Base-by-base conservation (phyloP, 2,113 vertebrate genomes). In the Corythoichthys intestinalis region DNA sequence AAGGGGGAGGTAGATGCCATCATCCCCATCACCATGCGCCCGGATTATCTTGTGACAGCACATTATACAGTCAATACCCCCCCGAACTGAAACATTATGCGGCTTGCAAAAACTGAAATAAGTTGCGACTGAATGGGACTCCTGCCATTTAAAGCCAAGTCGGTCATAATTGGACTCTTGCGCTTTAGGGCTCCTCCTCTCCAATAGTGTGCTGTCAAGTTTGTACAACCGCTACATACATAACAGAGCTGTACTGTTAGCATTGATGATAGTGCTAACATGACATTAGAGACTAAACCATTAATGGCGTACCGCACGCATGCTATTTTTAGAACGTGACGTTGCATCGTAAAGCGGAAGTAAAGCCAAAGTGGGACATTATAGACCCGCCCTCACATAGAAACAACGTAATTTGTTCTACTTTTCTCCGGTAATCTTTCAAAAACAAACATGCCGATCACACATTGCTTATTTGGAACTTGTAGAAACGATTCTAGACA, bases 1-100 rank as follows among this genome's bases (percentile, higher is more conserved):
- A 41, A 52, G 61, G 61, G 46, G 54, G 58, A 74, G 54, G 61
- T 52, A 68, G 65, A 68, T 56, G 71, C 58, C 69, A 67, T 54
- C 67, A 70, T 5, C 44, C 13, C 54, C 13, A 57, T 34, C 60
- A 70, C 62, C 41, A 68, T 10, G 14, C 3, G 38, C 12, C 37
- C 39, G 59, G 56, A 56, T 66, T 39, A 64, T 14, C 11, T 47
- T 41, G 28, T 50, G 20, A 66, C 12, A 66, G 48, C 64, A 4
- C 48, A n/a, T 38, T n/a, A 48, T 50, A 14, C 48, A 56, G 20
- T 20, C 38, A 41, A 61, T 15, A 15, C 8, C 6, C 35, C 34
- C 13, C 13, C 4, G 4, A 20, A 41, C 37, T 39, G 2, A 35
- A 52, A 52, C 28, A 52, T 53, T 39, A 52, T 39, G 35, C 48